Evolutionary conservation across 2,888 invertebrate genomes (phyloP).

Genomic region (Abrostola triplasia): DNA sequence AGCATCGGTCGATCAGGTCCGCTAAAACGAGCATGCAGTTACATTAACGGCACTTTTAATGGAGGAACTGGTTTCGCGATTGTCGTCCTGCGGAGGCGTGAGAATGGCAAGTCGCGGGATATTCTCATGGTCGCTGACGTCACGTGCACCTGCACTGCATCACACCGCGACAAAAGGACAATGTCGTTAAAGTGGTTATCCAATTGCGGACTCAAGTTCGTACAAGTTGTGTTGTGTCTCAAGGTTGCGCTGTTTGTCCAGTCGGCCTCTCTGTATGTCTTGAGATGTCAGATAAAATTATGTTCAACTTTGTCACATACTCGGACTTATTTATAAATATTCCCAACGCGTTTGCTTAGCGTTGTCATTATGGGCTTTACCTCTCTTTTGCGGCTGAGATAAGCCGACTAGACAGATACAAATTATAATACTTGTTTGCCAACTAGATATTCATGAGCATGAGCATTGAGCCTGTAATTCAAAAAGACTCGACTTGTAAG

Average conservation of each 20-base stretch:
- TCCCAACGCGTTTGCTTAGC: background rate
- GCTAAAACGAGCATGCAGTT: constrained; percentile 70
- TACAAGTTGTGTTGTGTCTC: constrained; percentile 68
- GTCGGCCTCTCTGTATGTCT: constrained; percentile 13
- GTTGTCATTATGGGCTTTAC: constrained; percentile 2
- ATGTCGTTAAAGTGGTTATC: constrained; percentile 77
- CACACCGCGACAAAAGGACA: constrained; percentile 76
- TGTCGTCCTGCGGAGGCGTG: constrained; percentile 83
- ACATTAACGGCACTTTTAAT: constrained; percentile 83
- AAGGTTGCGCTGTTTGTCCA: constrained; percentile 59
- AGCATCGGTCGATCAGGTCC: constrained; percentile 62
- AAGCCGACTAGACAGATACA: constrained; percentile 2
- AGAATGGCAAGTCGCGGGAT: constrained; percentile 81
- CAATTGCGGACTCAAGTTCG: constrained; percentile 80
- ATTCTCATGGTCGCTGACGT: constrained; percentile 84
- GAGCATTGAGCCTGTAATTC: background rate
- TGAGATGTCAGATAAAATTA: constrained; percentile 27
- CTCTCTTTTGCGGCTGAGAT: constrained; percentile 1
- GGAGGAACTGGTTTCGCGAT: constrained; percentile 80
- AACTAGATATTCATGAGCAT: constrained; percentile 15
- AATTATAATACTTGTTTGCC: constrained; percentile 4
- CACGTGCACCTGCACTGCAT: constrained; percentile 80
- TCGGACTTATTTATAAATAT: background rate
- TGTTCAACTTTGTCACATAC: constrained; percentile 20
- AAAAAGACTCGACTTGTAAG: constrained; percentile 3